Evolutionary conservation across 2,888 invertebrate species (phyloP), one percentile per base, ranked within the genome.

Genomic region (Gasteruption jaculator): DNA sequence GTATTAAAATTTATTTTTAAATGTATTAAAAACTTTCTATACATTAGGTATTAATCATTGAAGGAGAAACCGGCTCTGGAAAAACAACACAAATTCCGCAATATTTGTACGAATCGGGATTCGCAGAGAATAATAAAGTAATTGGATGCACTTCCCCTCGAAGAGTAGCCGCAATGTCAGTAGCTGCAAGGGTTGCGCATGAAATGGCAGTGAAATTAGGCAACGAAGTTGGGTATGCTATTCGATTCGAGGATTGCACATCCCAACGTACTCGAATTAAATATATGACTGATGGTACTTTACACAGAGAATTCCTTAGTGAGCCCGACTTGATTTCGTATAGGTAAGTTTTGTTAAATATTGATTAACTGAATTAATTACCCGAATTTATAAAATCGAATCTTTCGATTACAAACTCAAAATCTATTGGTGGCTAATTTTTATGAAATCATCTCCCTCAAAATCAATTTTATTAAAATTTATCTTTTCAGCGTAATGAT

Each of bases 1-100:
- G n/a, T n/a, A 26, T 26, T 22, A 11, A 15, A 5, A 32, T 38
- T 14, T 36, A 16, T 16, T 14, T 16, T 26, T 18, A 26, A 19
- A 8, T 25, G 4, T 10, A 8, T 30, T n/a, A n/a, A n/a, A n/a
- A n/a, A n/a, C n/a, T n/a, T n/a, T 18, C 1, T 31, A 81, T 74
- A 80, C 91, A 51, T 74, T 94, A 82, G 76, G 80, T 93, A 50
- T 74, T 97, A 16, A 96, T 97, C 56, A 91, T 97, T 47, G 95
- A 95, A 75, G 99, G 99, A 39, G 96, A 97, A 75, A 99, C 97
- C 5, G 99, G 99, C 0, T 95, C 94, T 8, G 97, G 97, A 3
- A 99, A 99, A 79, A 99, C 97, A 0, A 99, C 99, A 6, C 97
- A 99, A 76, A 91, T 99, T 54, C 97, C 97, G 0, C 97, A 99